These are phyloP conservation scores for Heliconius erato DNA, from an alignment of 2,888 invertebrate species.

Conservation along the genomic window DNA sequence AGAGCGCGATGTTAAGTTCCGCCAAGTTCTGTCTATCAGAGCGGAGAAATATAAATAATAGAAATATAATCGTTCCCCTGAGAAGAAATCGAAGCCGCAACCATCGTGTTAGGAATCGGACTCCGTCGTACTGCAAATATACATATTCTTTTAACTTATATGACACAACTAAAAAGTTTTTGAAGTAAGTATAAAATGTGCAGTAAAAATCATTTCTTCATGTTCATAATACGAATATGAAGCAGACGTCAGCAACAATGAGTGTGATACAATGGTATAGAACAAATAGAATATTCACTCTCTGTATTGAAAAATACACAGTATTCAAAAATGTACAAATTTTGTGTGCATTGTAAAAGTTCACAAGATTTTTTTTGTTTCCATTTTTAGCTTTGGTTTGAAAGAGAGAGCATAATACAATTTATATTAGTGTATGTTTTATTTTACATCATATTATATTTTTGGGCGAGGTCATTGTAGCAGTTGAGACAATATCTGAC, in stretches of 20 bases:
- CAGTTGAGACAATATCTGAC: neutral
- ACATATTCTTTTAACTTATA: neutral
- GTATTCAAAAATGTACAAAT: neutral
- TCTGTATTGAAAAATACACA: neutral
- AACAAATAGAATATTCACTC: neutral
- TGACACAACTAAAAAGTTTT: neutral
- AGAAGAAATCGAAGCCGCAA: neutral
- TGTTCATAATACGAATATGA: neutral
- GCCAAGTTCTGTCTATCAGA: neutral
- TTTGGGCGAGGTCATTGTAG: no score
- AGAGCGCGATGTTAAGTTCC: neutral
- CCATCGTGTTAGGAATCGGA: neutral
- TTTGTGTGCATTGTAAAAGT: neutral
- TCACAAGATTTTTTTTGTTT: no score
- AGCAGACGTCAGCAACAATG: slow-evolving; percentile 7
- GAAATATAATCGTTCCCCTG: no score
- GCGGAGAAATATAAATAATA: no score
- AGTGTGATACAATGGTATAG: neutral
- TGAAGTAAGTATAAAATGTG: neutral
- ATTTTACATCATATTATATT: no score
- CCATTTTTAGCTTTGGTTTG: neutral
- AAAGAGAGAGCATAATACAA: neutral
- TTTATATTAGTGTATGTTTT: neutral
- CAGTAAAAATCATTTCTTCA: neutral
- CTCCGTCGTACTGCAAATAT: neutral